A percentile compares a stretch with the other conserved stretches of the same genome.
Conservation (phyloP, 2,888 invertebrate species). For the Deilephila elpenor region DNA sequence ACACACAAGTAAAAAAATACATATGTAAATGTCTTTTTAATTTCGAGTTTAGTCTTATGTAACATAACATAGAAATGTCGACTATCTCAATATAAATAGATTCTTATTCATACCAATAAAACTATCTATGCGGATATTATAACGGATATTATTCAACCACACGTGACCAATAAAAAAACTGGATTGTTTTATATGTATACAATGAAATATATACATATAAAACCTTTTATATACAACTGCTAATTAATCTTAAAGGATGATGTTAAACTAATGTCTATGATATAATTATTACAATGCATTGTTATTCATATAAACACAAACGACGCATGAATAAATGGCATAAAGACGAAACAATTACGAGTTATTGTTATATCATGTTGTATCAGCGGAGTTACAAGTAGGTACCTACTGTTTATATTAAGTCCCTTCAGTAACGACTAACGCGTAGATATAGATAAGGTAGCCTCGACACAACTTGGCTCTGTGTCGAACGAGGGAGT, state of each 20-base stretch:
- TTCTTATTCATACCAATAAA: not conserved
- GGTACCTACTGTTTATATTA: not conserved
- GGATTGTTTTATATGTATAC: conserved; percentile 3
- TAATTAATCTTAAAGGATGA: not conserved
- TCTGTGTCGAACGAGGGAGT: not conserved
- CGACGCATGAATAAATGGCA: not conserved
- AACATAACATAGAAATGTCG: not conserved
- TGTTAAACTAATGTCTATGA: not conserved
- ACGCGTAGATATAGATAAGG: not conserved
- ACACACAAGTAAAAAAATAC: no score
- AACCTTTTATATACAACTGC: no score
- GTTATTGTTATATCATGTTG: not conserved
- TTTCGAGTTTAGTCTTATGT: not conserved
- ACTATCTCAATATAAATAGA: conserved; percentile 3
- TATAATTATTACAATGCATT: not conserved
- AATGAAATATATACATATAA: not conserved
- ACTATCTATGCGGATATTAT: not conserved
- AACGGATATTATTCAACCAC: not conserved
- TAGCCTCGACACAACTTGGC: not conserved
- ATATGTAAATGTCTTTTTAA: no score
- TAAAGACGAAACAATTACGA: conserved; percentile 14
- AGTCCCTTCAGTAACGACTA: not conserved
- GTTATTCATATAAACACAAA: no score
- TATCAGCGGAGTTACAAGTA: not conserved
- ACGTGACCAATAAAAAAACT: not conserved